phyloP scores from a whole-genome alignment of 2,888 invertebrate species.

The Ligdia adustata region DNA sequence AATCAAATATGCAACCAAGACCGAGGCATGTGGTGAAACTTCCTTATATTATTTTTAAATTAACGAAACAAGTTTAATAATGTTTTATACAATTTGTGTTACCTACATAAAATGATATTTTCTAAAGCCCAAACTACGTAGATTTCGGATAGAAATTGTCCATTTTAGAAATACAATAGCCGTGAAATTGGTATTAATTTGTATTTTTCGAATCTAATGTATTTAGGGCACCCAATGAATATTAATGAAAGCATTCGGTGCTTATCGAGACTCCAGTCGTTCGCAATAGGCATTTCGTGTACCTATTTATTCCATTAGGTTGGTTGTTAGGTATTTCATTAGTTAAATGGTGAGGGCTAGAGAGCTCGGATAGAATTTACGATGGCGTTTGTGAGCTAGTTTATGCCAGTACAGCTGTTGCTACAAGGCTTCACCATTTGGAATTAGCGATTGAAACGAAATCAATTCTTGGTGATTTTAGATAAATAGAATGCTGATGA shows the following conservation, averaged over 20 bases:
- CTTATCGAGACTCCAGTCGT: constrained; percentile 1
- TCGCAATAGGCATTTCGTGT: constrained; percentile 4
- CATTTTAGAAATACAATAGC: constrained; percentile 7
- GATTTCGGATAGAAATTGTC: background rate
- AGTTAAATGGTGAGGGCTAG: background rate
- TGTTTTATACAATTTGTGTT: background rate
- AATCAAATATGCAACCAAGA: no score
- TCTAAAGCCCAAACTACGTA: background rate
- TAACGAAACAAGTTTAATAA: no score
- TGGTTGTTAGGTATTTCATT: background rate
- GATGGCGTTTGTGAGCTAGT: background rate
- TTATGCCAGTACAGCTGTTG: background rate
- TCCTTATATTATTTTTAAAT: no score
- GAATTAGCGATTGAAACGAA: background rate
- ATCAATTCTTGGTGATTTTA: no score
- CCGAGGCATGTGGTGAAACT: no score
- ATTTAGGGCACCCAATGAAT: constrained; percentile 20
- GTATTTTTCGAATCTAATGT: constrained; percentile 5
- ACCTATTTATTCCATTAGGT: constrained; percentile 1
- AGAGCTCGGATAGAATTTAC: background rate
- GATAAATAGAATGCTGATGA: no score
- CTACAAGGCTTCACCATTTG: background rate
- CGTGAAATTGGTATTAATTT: constrained; percentile 19
- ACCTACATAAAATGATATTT: background rate
- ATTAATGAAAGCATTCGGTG: constrained; percentile 11